phyloP scores from a whole-genome alignment of 2,797 vertebrate genomes.

The Numenius phaeopus region DNA sequence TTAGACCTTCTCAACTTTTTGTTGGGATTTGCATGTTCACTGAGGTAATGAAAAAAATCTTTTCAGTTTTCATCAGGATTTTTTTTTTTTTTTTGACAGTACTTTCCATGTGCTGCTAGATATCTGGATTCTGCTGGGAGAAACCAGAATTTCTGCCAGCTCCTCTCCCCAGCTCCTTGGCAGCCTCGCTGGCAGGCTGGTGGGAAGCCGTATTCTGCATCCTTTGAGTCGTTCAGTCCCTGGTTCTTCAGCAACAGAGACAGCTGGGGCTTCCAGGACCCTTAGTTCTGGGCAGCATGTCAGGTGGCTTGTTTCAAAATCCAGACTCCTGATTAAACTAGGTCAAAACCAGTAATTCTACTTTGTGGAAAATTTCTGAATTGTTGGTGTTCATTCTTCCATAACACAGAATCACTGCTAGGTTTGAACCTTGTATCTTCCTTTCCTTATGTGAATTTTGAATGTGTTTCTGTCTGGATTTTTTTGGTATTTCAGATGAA shows the following conservation, averaged over 20 bases:
- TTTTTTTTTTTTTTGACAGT: neutral
- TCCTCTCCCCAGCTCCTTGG: conserved; percentile 10
- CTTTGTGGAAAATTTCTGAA: neutral
- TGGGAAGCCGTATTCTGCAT: neutral
- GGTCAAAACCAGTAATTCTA: neutral
- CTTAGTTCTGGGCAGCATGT: conserved; percentile 20
- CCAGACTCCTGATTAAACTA: neutral
- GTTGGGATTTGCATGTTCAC: neutral
- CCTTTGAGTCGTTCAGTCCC: neutral
- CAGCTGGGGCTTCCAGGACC: conserved; percentile 33
- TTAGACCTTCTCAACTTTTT: neutral
- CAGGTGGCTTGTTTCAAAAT: neutral
- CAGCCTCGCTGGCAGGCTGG: conserved; percentile 18
- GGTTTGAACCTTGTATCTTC: neutral
- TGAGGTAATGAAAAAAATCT: neutral
- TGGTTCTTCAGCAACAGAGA: neutral
- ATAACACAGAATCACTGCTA: neutral
- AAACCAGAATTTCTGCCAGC: conserved; percentile 47
- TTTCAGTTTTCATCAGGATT: neutral
- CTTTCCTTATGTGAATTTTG: neutral
- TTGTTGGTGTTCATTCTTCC: neutral
- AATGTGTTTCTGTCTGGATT: neutral
- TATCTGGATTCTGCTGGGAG: conserved; percentile 38
- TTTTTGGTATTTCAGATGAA: neutral
- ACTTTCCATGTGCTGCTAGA: neutral